These are phyloP conservation scores for Homarus americanus DNA, from an alignment of 1,140 invertebrate genomes.

Conservation along the genomic window DNA sequence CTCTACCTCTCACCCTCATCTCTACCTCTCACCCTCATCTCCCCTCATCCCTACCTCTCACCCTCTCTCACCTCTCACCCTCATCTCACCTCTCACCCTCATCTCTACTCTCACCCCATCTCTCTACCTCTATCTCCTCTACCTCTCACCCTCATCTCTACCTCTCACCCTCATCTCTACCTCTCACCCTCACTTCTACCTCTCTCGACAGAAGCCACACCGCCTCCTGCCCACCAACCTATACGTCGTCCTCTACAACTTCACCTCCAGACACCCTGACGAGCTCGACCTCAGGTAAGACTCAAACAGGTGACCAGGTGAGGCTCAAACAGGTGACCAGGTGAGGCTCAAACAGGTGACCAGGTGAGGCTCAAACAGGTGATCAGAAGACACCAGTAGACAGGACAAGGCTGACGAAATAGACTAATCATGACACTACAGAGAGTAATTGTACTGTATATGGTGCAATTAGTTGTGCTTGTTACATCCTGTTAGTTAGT, in stretches of 20 bases:
- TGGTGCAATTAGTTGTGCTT: too few relatives aligned
- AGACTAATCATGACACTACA: too few relatives aligned
- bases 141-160: conserved; percentile 77
- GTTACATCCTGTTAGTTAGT: too few relatives aligned
- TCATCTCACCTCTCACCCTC: conserved; percentile 82
- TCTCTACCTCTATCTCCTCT: conserved; percentile 91
- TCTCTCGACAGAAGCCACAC: conserved; percentile 85
- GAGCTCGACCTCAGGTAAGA: conserved; percentile 93
- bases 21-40: neutral
- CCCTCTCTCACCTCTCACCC: conserved; percentile 8
- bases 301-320: conserved; percentile 81
- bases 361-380: neutral
- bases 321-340: neutral
- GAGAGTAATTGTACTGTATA: too few relatives aligned
- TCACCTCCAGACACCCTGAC: conserved; percentile 94
- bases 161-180: neutral
- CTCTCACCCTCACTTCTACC: neutral
- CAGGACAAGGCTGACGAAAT: too few relatives aligned
- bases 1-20: neutral
- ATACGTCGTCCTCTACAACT: conserved; percentile 97
- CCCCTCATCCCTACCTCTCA: neutral
- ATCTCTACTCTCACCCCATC: conserved; percentile 89
- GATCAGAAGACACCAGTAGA: too few relatives aligned
- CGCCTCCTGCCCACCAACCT: conserved; percentile 92
- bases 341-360: neutral